Evolutionary conservation across 2,113 vertebrate genomes (phyloP).

Genomic region (Tragelaphus imberbis): DNA sequence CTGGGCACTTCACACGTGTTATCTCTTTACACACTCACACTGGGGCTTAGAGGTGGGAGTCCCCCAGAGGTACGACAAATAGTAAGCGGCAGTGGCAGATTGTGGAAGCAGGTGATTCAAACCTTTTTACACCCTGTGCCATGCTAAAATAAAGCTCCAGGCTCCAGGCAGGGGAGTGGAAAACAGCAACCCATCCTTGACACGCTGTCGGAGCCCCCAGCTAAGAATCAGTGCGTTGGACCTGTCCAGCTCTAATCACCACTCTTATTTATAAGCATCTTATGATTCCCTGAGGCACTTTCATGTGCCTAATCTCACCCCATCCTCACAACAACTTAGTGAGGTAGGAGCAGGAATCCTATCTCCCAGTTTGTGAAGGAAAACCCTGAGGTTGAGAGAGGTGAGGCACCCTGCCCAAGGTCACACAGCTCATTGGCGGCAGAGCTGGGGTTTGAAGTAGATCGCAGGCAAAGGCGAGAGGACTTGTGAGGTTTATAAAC

Average conservation of each 20-base stretch:
- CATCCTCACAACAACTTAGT: background rate
- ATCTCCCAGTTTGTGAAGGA: background rate
- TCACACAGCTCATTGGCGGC: background rate
- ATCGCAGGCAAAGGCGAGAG: background rate
- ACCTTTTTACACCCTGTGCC: background rate
- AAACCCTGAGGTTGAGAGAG: background rate
- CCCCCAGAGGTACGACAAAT: fast-evolving
- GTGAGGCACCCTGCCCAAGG: background rate
- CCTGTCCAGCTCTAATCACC: background rate
- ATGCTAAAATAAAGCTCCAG: background rate
- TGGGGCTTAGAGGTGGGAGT: background rate
- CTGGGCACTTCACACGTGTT: background rate
- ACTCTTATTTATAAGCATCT: background rate
- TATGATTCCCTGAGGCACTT: background rate
- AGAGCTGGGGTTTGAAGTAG: background rate
- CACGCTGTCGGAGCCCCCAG: background rate
- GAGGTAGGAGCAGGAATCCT: background rate
- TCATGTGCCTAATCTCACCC: background rate
- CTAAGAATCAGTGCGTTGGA: background rate
- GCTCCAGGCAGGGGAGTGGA: background rate
- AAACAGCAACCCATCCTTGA: background rate
- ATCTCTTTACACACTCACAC: background rate
- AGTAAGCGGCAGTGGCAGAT: too few species aligned
- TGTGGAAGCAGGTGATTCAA: background rate
- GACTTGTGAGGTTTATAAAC: background rate